Evolutionary conservation across 2,888 invertebrate genomes (phyloP), one percentile per base, ranked within the genome.

Genomic region (Drosophila colorata): DNA sequence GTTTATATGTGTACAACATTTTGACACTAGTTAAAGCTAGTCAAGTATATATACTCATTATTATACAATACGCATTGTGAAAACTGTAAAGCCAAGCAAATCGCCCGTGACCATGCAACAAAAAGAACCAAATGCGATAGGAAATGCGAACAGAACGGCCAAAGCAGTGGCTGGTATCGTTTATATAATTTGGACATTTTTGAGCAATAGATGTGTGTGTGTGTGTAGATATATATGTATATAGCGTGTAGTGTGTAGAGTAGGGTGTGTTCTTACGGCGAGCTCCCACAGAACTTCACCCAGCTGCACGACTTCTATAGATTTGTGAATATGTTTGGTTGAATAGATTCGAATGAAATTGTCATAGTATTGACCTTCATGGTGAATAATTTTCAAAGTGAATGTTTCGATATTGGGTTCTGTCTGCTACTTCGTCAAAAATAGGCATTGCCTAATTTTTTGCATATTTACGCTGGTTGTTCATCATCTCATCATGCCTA

Each of bases 321-420:
- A 38, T 40, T 69, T 46, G 43, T 35, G 46, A 31, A 46, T 56
- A 48, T 44, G 41, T 57, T 25, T 31, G 52, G 51, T 41, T 67
- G 52, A 63, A 65, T 79, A 48, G 65, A 63, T 73, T 35, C 46
- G 20, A 53, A 35, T 47, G 48, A 67, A 69, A 74, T 67, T 55
- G 57, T 78, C 56, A 74, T 64, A 81, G 43, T 81, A 79, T 81
- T 83, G 85, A 83, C 83, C 83, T 83, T 83, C 83, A 83, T 79
- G 83, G 71, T 82, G 67, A 55, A 49, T 80, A 66, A 71, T 65
- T 80, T 76, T 74, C 73, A 67, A 76, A 75, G 75, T 75, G 75
- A 75, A 75, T 78, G 78, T 75, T 75, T 75, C 69, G 56, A 53
- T 74, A 68, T 59, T 68, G 56, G 60, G 60, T 41, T 59, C 33